Percentiles rank a stretch among this genome's conserved stretches.
These are phyloP conservation scores for Archocentrus centrarchus DNA, from an alignment of 2,113 vertebrate species.

Conservation along the genomic window DNA sequence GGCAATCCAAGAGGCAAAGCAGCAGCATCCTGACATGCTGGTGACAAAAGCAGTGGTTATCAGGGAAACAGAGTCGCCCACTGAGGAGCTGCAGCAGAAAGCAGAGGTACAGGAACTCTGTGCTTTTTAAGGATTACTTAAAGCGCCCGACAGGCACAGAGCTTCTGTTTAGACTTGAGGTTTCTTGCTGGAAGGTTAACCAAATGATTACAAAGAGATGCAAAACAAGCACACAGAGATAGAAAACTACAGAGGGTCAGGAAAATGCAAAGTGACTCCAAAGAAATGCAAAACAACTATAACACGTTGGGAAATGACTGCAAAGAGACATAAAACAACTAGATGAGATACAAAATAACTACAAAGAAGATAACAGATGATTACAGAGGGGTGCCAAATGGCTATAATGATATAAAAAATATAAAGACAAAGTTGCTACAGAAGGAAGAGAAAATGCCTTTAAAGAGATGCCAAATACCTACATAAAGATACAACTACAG, in stretches of 20 bases:
- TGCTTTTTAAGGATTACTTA: neutral
- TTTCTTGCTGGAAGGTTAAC: neutral
- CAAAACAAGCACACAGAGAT: too few species aligned
- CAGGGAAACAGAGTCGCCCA: conserved; percentile 96
- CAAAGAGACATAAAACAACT: neutral
- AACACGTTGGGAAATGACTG: neutral
- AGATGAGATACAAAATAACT: neutral
- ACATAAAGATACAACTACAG: neutral
- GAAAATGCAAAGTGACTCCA: neutral
- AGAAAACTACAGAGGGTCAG: neutral
- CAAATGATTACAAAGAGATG: neutral
- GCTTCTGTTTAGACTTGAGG: neutral
- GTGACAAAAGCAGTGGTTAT: conserved; percentile 99
- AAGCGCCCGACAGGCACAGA: neutral
- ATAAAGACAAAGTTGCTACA: neutral
- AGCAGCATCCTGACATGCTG: conserved; percentile 98
- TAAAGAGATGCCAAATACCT: neutral
- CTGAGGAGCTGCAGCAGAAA: conserved; percentile 89
- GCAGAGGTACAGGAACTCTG: conserved; percentile 81
- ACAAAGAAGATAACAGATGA: neutral
- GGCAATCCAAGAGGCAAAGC: conserved; percentile 98
- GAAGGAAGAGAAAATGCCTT: neutral
- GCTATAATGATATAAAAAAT: neutral
- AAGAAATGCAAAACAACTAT: conserved; percentile 1
- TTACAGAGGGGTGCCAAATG: neutral